phyloP scores from a whole-genome alignment of 2,888 invertebrate species.

The Phengaris alcon region DNA sequence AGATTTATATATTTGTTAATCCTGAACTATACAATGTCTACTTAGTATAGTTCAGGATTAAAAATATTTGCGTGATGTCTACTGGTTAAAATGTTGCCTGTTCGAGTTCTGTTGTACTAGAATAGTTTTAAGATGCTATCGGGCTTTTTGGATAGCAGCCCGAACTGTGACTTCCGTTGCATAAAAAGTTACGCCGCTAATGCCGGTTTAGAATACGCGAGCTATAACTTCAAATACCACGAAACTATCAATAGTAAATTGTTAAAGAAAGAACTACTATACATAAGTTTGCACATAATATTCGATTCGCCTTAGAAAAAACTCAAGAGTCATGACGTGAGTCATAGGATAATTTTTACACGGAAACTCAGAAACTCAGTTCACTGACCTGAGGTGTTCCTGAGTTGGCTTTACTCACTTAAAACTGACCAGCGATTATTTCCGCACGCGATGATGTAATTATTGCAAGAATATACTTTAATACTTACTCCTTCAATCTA shows the following conservation, averaged over 20 bases:
- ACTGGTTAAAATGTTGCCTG: not conserved
- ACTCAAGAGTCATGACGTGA: too few relatives aligned
- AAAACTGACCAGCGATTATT: not conserved
- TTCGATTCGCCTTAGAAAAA: not conserved
- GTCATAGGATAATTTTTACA: too few relatives aligned
- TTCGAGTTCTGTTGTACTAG: not conserved
- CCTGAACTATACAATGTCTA: not conserved
- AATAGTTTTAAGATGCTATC: slow-evolving; percentile 2
- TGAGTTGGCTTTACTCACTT: not conserved
- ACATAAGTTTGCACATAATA: not conserved
- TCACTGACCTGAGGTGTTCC: slow-evolving; percentile 1
- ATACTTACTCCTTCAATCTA: not conserved
- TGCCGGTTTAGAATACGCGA: not conserved
- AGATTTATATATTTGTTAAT: not conserved
- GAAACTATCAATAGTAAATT: not conserved
- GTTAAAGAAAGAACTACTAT: too few relatives aligned
- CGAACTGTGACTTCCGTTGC: not conserved
- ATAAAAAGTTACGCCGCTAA: not conserved
- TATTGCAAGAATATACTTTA: not conserved
- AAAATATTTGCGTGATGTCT: too few relatives aligned
- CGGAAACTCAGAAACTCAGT: too few relatives aligned
- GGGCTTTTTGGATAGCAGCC: not conserved
- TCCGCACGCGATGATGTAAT: slow-evolving; percentile 15
- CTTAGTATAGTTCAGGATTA: too few relatives aligned
- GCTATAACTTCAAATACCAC: not conserved